Base-by-base conservation (phyloP, 2,888 invertebrate species). In the Cantharis rustica region DNA sequence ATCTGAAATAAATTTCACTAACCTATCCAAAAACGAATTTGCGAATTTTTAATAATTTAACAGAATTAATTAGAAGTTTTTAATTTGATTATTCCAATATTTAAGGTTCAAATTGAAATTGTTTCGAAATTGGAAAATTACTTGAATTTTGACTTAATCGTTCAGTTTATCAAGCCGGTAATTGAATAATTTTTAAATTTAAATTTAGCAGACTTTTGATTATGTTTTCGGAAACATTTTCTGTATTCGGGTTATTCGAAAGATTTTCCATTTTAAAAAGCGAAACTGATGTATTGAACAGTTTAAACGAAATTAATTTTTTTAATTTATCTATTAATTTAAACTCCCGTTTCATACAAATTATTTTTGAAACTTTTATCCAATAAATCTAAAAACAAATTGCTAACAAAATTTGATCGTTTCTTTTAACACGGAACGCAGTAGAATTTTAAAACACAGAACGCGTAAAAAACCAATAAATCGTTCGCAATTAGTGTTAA, bases 391-490 rank as follows among this genome's bases (percentile, higher is more conserved):
- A 66, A 66, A 66, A 20, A 66, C 23, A 66, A 66, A 66, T 23
- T 66, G 47, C 64, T 15, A 66, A 20, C 64, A 17, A 17, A 20
- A 66, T 66, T 66, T 66, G 17, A 20, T 66, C 23, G 64, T 66
- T 17, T 66, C 23, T 20, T 66, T 66, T 66, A 66, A 66, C 47
- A 47, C 47, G 23, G 7, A 66, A 20, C 16, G 17, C 61, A 47
- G 47, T 62, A 61, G 69, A 26, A 69, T 69, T 73, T 68, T 16
- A 61, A 73, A 69, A 68, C 26, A 26, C 31, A 26, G 26, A 62
- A 27, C 73, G 73, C 73, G 73, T 73, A 73, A 68, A 73, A 73
- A 73, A 73, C 73, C 73, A 69, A 73, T 73, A 73, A 73, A 73
- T 73, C 69, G 73, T 62, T 68, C 61, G 69, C 73, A 73, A 73